These are phyloP conservation scores for Gopherus flavomarginatus DNA, from an alignment of 2,113 vertebrate genomes.

Conservation along the genomic window DNA sequence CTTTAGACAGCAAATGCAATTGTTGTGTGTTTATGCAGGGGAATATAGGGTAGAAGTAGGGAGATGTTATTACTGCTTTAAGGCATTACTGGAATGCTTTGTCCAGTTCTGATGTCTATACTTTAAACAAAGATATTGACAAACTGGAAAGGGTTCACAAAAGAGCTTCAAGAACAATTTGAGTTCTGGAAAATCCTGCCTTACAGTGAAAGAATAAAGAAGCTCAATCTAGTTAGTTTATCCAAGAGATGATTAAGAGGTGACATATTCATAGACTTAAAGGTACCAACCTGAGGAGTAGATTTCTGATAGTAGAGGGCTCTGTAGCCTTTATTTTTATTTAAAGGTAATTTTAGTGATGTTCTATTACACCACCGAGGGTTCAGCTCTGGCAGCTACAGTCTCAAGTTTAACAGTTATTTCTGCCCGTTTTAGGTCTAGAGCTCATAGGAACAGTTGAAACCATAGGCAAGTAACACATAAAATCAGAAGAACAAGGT, in stretches of 20 bases:
- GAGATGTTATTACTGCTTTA: neutral
- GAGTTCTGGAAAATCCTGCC: neutral
- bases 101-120: rapidly evolving
- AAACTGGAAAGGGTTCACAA: neutral
- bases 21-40: neutral
- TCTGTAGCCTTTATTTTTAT: too few relatives aligned
- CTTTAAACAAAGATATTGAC: neutral
- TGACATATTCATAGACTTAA: neutral
- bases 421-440: too few relatives aligned
- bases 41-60: neutral
- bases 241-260: neutral
- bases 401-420: too few relatives aligned
- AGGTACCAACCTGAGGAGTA: neutral
- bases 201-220: neutral
- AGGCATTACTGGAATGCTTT: constrained; percentile 7
- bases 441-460: too few relatives aligned
- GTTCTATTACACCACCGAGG: too few relatives aligned
- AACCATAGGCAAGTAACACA: too few relatives aligned
- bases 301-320: neutral
- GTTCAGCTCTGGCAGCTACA: too few relatives aligned
- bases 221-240: neutral
- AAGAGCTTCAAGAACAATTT: neutral
- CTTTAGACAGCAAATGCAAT: neutral
- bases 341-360: too few relatives aligned
- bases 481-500: too few relatives aligned